Conservation (phyloP, 2,797 vertebrate species). For the Acipenser oxyrinchus region DNA sequence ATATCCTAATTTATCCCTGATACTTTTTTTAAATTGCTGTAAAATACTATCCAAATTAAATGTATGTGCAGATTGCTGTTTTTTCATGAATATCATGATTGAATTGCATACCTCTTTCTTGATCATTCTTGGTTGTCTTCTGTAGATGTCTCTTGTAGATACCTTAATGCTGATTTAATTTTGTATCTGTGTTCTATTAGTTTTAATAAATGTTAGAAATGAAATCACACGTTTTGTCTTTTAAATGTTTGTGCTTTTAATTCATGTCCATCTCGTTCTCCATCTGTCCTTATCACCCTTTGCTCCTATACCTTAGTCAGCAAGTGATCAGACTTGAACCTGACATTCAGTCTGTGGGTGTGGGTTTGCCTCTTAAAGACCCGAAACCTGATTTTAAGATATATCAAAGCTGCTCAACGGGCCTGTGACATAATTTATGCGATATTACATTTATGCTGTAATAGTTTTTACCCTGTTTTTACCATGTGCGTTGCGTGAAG, state of each 20-base stretch:
- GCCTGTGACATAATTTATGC: too few relatives aligned
- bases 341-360: too few relatives aligned
- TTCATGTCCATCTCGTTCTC: constrained; percentile 9
- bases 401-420: too few relatives aligned
- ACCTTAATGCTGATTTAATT: constrained; percentile 55
- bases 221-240: constrained; percentile 60
- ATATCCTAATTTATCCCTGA: constrained; percentile 45
- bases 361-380: too few relatives aligned
- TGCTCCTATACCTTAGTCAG: too few relatives aligned
- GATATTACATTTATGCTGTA: too few relatives aligned
- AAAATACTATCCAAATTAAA: constrained; percentile 53
- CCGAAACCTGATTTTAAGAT: too few relatives aligned
- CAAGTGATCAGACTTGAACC: too few relatives aligned
- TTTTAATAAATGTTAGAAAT: constrained; percentile 67
- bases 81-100: constrained; percentile 32
- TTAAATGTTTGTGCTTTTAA: constrained; percentile 43
- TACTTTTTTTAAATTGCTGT: constrained; percentile 25
- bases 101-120: constrained; percentile 43
- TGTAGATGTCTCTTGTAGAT: constrained; percentile 49
- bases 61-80: constrained; percentile 40
- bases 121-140: constrained; percentile 33
- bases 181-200: constrained; percentile 64
- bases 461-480: too few relatives aligned
- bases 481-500: too few relatives aligned
- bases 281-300: constrained; percentile 2